Percentiles rank a stretch among this genome's conserved stretches.
These are phyloP conservation scores for Amphiduros pacificus DNA, from an alignment of 2,888 invertebrate genomes.

Conservation along the genomic window DNA sequence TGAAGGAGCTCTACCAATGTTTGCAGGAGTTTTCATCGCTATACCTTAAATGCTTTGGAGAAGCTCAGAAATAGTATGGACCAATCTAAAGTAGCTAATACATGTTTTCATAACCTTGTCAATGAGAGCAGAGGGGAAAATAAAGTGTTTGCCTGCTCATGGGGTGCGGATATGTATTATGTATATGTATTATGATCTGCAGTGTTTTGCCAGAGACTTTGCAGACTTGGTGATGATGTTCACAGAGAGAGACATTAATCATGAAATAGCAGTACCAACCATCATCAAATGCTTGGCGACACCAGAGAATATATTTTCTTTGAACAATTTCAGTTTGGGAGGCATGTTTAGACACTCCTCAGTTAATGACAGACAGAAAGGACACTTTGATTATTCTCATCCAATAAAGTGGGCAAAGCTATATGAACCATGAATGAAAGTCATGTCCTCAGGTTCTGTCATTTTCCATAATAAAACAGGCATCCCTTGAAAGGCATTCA, in stretches of 20 bases:
- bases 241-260: slow-evolving; percentile 25
- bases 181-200: too few relatives aligned
- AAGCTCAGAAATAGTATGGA: not conserved
- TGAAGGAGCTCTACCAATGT: too few relatives aligned
- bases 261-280: slow-evolving; percentile 33
- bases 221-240: slow-evolving; percentile 24
- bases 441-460: too few relatives aligned
- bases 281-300: slow-evolving; percentile 22
- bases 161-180: slow-evolving; percentile 32
- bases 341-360: slow-evolving; percentile 26
- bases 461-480: too few relatives aligned
- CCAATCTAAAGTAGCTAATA: not conserved
- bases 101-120: slow-evolving; percentile 18
- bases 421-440: not conserved
- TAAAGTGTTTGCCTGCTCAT: slow-evolving; percentile 25
- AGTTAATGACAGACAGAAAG: slow-evolving; percentile 15
- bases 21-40: slow-evolving; percentile 22
- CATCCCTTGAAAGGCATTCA: too few relatives aligned
- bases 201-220: slow-evolving; percentile 20
- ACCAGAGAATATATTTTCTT: slow-evolving; percentile 4
- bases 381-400: slow-evolving; percentile 26
- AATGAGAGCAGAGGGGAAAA: slow-evolving; percentile 18
- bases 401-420: slow-evolving; percentile 24
- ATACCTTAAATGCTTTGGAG: slow-evolving; percentile 9
- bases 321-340: slow-evolving; percentile 19